Base-by-base conservation (phyloP, 2,888 invertebrate species). In the Caenorhabditis sulstoni region DNA sequence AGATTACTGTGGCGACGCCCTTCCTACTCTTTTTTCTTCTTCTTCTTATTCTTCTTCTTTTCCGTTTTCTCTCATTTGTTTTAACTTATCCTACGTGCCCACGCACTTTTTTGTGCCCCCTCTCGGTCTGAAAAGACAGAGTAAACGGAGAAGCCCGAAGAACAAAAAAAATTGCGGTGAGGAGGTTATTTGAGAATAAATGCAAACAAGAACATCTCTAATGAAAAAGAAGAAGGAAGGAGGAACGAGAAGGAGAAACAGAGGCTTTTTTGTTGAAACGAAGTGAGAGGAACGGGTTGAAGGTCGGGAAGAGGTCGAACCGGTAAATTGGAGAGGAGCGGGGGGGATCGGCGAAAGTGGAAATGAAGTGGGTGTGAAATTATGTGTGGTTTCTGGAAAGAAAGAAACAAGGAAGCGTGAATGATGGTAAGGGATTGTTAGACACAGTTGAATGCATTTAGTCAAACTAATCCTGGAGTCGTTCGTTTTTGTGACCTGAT, bases 181-280 rank as follows among this genome's bases (percentile, higher is more conserved):
- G 41, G 37, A 29, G 64, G 73, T 73, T 73, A 73, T 73, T 73
- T 73, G 73, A 73, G 73, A 73, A 73, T 73, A 73, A 73, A 73
- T 73, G 73, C 73, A 73, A 73, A 73, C 73, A 73, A 49, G 73
- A 73, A 73, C 73, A 64, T 73, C 73, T 73, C 73, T 73, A 73
- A 73, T 73, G 73, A 73, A 73, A 73, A 55, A 50, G 44, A 49
- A n/a, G 20, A 35, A 64, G 39, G n/a, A 45, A 52, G 55, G 45
- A 61, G 35, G 52, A 29, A 45, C 20, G 57, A 16, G 52, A 37
- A 44, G 50, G 47, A 22, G 66, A 45, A 57, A 41, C 11, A 11
- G 61, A 47, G 35, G 53, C 45, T 29, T 53, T 62, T 57, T 35
- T 64, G 62, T 61, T 64, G 20, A 37, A 11, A 41, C 7, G 39